Percentiles rank a stretch among this genome's conserved stretches.
Evolutionary conservation across 2,888 invertebrate genomes (phyloP).

Genomic region (Cremastinae sp.): DNA sequence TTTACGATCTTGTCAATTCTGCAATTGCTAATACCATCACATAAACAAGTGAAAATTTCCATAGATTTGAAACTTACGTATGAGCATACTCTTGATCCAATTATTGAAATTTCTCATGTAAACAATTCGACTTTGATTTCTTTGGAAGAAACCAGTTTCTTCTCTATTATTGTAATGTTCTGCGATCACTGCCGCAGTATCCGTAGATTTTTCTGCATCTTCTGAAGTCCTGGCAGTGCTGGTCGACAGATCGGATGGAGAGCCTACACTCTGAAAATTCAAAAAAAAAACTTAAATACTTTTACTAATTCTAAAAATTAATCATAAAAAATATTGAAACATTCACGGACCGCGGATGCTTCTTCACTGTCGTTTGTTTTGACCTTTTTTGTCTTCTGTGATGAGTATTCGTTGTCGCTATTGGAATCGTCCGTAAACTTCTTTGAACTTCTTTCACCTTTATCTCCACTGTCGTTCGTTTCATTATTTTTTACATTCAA

Average conservation of each 20-base stretch:
- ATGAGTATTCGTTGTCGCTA: background rate
- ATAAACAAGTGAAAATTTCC: no score
- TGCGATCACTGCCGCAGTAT: constrained; percentile 87
- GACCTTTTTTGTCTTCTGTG: background rate
- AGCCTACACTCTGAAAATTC: constrained; percentile 61
- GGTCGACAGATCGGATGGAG: constrained; percentile 69
- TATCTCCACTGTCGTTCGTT: no score
- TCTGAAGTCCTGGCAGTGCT: constrained; percentile 63
- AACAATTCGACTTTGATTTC: constrained; percentile 94
- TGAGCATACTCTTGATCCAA: constrained; percentile 98
- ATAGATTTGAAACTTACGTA: constrained; percentile 85
- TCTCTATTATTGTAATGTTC: constrained; percentile 95
- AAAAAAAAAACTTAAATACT: constrained; percentile 6
- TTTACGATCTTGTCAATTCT: no score
- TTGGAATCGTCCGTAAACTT: no score
- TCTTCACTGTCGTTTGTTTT: constrained; percentile 1
- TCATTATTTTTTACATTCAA: constrained; percentile 14
- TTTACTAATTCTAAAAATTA: background rate
- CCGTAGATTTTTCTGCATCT: constrained; percentile 65
- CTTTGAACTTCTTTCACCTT: no score
- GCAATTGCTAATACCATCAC: no score
- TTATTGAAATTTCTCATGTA: constrained; percentile 98
- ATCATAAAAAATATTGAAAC: background rate
- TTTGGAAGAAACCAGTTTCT: constrained; percentile 89
- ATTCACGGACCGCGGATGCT: background rate